Conservation (phyloP, 2,113 vertebrate genomes). For the Empidonax alnorum region DNA sequence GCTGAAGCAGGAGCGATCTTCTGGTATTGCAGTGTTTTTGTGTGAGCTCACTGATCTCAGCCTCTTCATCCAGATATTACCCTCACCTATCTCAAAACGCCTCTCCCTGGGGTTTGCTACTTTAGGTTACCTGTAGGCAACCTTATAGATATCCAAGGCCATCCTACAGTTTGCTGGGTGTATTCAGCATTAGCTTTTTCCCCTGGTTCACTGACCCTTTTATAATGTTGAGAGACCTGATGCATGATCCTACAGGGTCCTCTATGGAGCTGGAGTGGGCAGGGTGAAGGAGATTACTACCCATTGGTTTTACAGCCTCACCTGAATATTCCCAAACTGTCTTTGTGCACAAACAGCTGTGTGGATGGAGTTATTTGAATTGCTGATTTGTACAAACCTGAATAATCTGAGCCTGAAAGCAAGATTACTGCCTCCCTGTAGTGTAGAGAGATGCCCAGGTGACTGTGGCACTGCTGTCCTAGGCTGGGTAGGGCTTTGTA, state of each 20-base stretch:
- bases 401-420: neutral
- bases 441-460: neutral
- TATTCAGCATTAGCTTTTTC: neutral
- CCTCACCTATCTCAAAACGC: neutral
- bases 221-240: neutral
- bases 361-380: neutral
- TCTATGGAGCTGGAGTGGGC: neutral
- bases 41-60: neutral
- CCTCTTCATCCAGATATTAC: neutral
- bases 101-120: neutral
- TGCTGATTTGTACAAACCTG: neutral
- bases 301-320: neutral
- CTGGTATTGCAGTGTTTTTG: neutral
- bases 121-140: neutral
- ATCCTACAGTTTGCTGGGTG: neutral
- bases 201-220: neutral
- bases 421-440: neutral
- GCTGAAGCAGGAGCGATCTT: neutral
- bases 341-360: neutral
- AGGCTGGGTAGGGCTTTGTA: neutral
- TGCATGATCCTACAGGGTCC: fast-evolving
- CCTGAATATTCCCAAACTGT: neutral
- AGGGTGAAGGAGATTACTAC: neutral
- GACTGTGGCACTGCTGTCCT: neutral
- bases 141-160: neutral